These are phyloP conservation scores for Xenotilapia leptura DNA, from an alignment of 2,113 vertebrate genomes.

Conservation along the genomic window DNA sequence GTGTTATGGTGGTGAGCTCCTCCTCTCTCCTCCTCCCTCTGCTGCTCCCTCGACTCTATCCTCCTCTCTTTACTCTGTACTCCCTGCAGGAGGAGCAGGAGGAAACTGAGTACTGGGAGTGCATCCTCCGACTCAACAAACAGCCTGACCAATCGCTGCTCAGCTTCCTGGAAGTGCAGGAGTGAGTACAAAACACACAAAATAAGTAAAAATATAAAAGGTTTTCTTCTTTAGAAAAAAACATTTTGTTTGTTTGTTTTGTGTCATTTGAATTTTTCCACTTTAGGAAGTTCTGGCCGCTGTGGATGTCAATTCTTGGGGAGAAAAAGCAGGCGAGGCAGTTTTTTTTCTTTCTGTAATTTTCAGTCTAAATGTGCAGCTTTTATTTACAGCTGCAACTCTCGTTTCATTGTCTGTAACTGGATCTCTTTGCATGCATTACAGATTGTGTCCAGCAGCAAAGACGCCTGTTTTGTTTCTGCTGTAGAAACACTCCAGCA, in stretches of 20 bases:
- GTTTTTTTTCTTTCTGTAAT: neutral
- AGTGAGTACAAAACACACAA: conserved; percentile 66
- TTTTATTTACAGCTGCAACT: neutral
- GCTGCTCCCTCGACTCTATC: conserved; percentile 89
- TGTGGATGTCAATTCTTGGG: conserved; percentile 79
- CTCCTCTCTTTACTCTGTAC: conserved; percentile 91
- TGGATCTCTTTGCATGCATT: neutral
- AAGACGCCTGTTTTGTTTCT: conserved; percentile 87
- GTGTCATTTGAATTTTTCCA: neutral
- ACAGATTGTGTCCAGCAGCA: conserved; percentile 85
- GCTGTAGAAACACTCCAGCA: conserved; percentile 95
- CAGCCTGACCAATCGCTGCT: conserved; percentile 86
- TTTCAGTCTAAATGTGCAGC: neutral
- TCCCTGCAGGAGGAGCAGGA: conserved; percentile 86
- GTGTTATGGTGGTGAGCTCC: conserved; percentile 77
- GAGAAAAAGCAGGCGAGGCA: conserved; percentile 82
- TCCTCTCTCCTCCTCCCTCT: conserved; percentile 86
- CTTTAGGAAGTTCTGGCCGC: conserved; percentile 91
- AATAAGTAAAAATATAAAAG: neutral
- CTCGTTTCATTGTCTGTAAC: neutral
- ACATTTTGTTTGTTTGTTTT: neutral
- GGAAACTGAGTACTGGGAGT: conserved; percentile 89
- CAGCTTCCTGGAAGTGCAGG: conserved; percentile 85
- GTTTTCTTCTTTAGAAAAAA: neutral
- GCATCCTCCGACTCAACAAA: conserved; percentile 86